Conservation (phyloP, 2,888 invertebrate genomes). For the Cephus spinipes region DNA sequence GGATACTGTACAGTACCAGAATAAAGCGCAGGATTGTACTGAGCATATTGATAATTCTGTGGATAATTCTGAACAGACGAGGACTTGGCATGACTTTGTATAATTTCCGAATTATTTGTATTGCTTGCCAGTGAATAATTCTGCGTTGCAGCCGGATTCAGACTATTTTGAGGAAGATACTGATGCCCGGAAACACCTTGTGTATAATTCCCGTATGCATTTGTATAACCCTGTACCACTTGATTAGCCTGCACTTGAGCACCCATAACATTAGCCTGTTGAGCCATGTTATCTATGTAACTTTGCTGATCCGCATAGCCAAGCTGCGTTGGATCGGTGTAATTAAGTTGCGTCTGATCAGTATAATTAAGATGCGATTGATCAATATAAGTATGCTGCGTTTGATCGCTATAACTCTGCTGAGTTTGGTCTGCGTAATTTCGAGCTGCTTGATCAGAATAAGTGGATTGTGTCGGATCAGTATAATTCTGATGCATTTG, state of each 20-base stretch:
- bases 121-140: slow-evolving; percentile 24
- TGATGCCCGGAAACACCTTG: slow-evolving; percentile 48
- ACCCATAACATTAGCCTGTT: not conserved
- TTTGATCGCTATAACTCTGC: not conserved
- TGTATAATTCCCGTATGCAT: slow-evolving; percentile 40
- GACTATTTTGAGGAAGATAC: slow-evolving; percentile 58
- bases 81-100: slow-evolving; percentile 57
- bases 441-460: slow-evolving; percentile 26
- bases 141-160: slow-evolving; percentile 50
- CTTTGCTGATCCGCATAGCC: slow-evolving; percentile 2
- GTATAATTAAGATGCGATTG: slow-evolving; percentile 10
- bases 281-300: not conserved
- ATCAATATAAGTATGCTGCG: not conserved
- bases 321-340: slow-evolving; percentile 26
- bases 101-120: slow-evolving; percentile 48
- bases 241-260: slow-evolving; percentile 32
- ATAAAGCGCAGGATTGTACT: slow-evolving; percentile 43
- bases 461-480: slow-evolving; percentile 32
- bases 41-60: slow-evolving; percentile 26
- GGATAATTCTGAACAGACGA: slow-evolving; percentile 13
- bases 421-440: not conserved
- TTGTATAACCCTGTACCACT: slow-evolving; percentile 39
- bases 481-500: slow-evolving; percentile 7
- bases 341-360: slow-evolving; percentile 33
- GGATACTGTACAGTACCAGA: slow-evolving; percentile 38